Conservation (phyloP, 1,140 invertebrate genomes). For the Ips nitidus region DNA sequence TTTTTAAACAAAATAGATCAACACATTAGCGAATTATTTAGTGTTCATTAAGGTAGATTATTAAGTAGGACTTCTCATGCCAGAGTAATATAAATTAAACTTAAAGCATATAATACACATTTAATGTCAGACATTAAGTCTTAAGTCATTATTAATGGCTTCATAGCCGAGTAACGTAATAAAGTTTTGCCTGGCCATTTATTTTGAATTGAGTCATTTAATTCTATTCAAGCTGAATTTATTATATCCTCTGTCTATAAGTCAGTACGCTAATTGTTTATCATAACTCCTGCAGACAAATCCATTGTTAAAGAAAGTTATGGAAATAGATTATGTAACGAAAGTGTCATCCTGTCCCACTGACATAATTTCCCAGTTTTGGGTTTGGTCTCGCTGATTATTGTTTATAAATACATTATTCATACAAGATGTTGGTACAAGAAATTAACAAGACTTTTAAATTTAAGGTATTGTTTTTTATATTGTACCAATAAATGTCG, state of each 20-base stretch:
- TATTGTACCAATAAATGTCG: no score
- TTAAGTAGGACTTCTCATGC: slow-evolving; percentile 11
- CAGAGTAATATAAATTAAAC: neutral
- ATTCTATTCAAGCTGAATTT: no score
- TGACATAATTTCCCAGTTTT: slow-evolving; percentile 22
- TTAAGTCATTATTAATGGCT: neutral
- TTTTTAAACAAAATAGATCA: neutral
- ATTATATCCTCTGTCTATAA: no score
- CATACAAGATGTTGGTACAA: neutral
- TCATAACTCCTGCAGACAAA: no score
- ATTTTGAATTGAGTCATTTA: no score
- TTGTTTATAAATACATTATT: slow-evolving; percentile 25
- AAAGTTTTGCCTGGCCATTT: no score
- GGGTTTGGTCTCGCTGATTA: slow-evolving; percentile 20
- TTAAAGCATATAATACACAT: slow-evolving; percentile 17
- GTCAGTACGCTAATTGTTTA: no score
- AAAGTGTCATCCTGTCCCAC: slow-evolving; percentile 25
- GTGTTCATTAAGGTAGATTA: neutral
- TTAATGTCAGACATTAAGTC: slow-evolving; percentile 15
- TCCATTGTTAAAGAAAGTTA: no score
- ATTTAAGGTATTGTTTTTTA: no score
- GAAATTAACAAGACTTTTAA: no score
- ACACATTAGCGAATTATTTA: slow-evolving; percentile 8
- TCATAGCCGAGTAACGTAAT: no score
- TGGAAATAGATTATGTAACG: slow-evolving; percentile 8